Evolutionary conservation across 23 tunicate species (phyloP).

Genomic region (Oikopleura dioica): DNA sequence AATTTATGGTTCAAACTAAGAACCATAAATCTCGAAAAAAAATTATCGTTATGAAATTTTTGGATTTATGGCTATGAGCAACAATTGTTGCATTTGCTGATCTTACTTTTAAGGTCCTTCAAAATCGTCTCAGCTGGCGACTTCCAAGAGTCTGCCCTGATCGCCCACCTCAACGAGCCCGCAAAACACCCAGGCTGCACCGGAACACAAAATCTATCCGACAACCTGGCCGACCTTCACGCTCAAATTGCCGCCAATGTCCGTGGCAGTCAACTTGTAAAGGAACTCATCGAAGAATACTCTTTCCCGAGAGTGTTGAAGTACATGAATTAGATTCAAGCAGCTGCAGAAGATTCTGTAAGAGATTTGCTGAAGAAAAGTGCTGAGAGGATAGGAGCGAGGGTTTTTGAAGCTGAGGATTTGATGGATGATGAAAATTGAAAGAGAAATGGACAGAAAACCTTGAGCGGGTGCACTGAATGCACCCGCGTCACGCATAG

Average conservation of each 20-base stretch:
- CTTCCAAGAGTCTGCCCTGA: too few relatives aligned
- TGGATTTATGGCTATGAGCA: too few relatives aligned
- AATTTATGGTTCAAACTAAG: too few relatives aligned
- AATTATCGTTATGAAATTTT: background rate
- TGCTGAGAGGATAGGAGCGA: conserved; percentile 17
- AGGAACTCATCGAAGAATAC: conserved; percentile 41
- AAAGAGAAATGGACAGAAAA: too few relatives aligned
- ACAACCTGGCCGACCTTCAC: conserved; percentile 65
- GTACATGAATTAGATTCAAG: conserved; percentile 73
- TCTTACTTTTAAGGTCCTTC: too few relatives aligned
- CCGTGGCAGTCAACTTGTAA: conserved; percentile 59
- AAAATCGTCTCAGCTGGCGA: too few relatives aligned
- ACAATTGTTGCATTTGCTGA: too few relatives aligned
- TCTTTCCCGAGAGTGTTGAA: conserved; percentile 72
- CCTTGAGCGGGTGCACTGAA: too few relatives aligned
- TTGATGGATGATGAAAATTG: too few relatives aligned
- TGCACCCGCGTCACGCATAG: too few relatives aligned
- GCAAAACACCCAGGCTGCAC: conserved; percentile 49
- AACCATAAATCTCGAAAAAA: background rate
- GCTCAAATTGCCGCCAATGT: conserved; percentile 96
- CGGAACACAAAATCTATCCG: conserved; percentile 77
- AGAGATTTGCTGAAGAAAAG: conserved; percentile 38
- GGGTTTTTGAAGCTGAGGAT: conserved; percentile 25
- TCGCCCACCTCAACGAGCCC: conserved; percentile 16
- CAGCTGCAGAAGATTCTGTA: conserved; percentile 69